These are phyloP conservation scores for Eptesicus fuscus DNA, from an alignment of 2,113 vertebrate species.

Conservation along the genomic window DNA sequence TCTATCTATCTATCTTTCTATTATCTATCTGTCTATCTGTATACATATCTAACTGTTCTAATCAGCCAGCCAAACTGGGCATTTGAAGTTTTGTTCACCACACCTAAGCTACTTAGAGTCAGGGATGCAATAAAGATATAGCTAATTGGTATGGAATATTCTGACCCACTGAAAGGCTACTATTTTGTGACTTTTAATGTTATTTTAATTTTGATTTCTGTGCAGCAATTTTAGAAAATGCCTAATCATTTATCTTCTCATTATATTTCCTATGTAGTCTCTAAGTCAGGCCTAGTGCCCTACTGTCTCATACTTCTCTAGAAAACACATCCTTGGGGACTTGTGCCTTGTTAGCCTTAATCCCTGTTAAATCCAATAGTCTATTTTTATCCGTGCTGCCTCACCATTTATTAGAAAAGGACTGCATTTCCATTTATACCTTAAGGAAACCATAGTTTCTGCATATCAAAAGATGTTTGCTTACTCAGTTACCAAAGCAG, in stretches of 20 bases:
- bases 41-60: background rate
- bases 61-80: background rate
- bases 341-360: background rate
- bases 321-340: background rate
- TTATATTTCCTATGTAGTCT: background rate
- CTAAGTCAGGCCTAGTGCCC: background rate
- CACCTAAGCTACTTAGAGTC: background rate
- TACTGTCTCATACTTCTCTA: background rate
- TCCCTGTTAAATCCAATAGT: background rate
- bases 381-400: background rate
- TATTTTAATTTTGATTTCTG: background rate
- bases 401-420: background rate
- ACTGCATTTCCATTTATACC: background rate
- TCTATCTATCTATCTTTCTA: background rate
- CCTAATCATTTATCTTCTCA: background rate
- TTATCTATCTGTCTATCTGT: background rate
- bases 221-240: conserved; percentile 17
- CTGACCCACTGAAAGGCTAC: background rate
- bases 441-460: conserved; percentile 15
- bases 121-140: background rate
- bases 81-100: background rate
- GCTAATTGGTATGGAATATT: background rate
- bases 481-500: conserved; percentile 5
- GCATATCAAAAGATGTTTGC: background rate
- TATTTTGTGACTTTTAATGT: background rate